Base-by-base conservation (phyloP, 2,113 vertebrate species). In the Phocoena phocoena region DNA sequence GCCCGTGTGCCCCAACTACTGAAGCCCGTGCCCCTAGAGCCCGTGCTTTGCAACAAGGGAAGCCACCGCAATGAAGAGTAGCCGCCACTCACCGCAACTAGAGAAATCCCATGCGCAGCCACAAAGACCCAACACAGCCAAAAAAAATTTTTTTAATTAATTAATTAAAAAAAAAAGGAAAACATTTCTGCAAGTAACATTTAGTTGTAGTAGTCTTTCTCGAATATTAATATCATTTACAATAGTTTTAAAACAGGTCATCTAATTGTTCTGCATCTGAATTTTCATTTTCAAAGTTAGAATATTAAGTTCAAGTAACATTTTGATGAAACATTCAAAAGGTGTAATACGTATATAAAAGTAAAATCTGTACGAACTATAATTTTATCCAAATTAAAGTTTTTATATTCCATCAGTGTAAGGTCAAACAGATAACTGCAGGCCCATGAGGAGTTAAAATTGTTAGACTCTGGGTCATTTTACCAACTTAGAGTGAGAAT, bases 321-420 rank as follows among this genome's bases (percentile, higher is more conserved):
- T n/a, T 86, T 86, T 14, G 20, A 67, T 73, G n/a, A 90, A 85
- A 71, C 4, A 55, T 65, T 90, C 36, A 13, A 65, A 44, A 70
- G 31, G 25, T 63, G 7, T 8, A 8, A n/a, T 41, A 73, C 6
- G n/a, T 25, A 47, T 53, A 23, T 8, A n/a, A 89, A 88, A 68
- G 41, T 12, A 77, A 6, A 41, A 62, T 36, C 18, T 44, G 26
- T 44, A 91, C 31, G 70, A 58, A 33, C 20, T 41, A 85, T 41
- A 79, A 83, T 60, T 33, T 41, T 38, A 92, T 58, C 82, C 25
- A 93, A 83, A 62, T 84, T 68, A 70, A 80, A 33, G 41, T 41
- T 83, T 84, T 62, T 62, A 26, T 70, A 41, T 44, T 67, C 13
- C 31, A 73, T 60, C 7, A 85, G 7, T 53, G n/a, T 15, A 62